These are phyloP conservation scores for Antedon bifida DNA, from an alignment of 35 echinoderm and acorn worm species.

Conservation along the genomic window DNA sequence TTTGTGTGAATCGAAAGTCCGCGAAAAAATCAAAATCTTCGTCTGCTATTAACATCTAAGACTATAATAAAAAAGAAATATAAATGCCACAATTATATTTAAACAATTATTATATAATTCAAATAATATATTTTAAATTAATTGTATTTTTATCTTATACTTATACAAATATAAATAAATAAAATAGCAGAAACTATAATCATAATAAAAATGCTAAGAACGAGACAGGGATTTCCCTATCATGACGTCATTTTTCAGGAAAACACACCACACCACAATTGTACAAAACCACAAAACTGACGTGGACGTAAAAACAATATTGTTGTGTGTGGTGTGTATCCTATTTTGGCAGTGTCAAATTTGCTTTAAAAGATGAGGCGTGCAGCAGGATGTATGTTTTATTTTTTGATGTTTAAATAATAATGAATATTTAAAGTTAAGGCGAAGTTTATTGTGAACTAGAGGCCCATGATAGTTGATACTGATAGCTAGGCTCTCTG, in stretches of 20 bases:
- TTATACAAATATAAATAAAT: too few relatives aligned
- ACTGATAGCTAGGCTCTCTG: too few relatives aligned
- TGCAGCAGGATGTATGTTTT: not conserved
- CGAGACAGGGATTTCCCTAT: not conserved
- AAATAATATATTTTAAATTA: too few relatives aligned
- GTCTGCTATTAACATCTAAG: not conserved
- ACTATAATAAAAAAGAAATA: not conserved
- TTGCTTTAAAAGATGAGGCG: not conserved
- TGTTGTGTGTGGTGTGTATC: not conserved
- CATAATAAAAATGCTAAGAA: not conserved
- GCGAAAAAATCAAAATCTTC: not conserved
- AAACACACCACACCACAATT: too few relatives aligned
- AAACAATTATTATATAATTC: too few relatives aligned
- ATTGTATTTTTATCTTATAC: too few relatives aligned
- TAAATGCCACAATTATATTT: too few relatives aligned
- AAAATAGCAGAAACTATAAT: too few relatives aligned
- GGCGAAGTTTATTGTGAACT: not conserved
- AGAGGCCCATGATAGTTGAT: too few relatives aligned
- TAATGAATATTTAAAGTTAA: not conserved
- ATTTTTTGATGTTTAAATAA: not conserved
- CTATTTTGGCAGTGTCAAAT: not conserved
- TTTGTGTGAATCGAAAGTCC: not conserved
- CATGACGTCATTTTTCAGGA: not conserved
- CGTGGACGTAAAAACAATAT: not conserved
- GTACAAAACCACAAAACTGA: not conserved